Percentiles rank a stretch among this genome's conserved stretches.
These are phyloP conservation scores for Scrobipalpa atriplicella DNA, from an alignment of 2,888 invertebrate genomes.

Conservation along the genomic window DNA sequence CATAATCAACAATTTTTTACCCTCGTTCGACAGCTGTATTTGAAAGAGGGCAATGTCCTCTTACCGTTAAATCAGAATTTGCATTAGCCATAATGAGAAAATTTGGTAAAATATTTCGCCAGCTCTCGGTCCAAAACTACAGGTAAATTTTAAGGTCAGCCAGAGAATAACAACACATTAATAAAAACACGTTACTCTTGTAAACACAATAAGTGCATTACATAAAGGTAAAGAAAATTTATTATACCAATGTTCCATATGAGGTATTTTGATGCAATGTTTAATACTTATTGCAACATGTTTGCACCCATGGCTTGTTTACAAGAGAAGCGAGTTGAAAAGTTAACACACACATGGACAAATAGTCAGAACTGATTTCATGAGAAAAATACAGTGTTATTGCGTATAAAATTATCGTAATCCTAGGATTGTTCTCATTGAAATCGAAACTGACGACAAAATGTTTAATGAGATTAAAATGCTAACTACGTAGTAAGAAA, in stretches of 20 bases:
- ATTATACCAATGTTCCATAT: background rate
- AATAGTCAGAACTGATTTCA: background rate
- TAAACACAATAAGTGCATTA: conserved; percentile 8
- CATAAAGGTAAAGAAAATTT: background rate
- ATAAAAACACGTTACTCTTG: conserved; percentile 11
- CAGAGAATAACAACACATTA: conserved; percentile 15
- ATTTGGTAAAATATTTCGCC: background rate
- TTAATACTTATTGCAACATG: conserved; percentile 10
- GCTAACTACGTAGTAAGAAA: conserved; percentile 6
- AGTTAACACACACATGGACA: background rate
- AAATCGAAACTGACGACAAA: conserved; percentile 1
- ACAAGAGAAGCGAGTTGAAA: conserved; percentile 2
- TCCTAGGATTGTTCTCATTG: background rate
- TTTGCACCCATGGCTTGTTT: background rate
- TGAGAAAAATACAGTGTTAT: background rate
- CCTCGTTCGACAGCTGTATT: background rate
- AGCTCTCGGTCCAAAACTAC: background rate
- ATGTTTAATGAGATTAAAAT: conserved; percentile 7
- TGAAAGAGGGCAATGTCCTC: conserved; percentile 13
- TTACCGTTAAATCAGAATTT: conserved; percentile 1
- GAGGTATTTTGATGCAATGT: conserved; percentile 16
- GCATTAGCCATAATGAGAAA: background rate
- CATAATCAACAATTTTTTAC: background rate
- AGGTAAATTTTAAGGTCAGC: conserved; percentile 8
- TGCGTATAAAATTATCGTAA: background rate